phyloP scores from a whole-genome alignment of 2,797 vertebrate genomes.

The Amniataba percoides region DNA sequence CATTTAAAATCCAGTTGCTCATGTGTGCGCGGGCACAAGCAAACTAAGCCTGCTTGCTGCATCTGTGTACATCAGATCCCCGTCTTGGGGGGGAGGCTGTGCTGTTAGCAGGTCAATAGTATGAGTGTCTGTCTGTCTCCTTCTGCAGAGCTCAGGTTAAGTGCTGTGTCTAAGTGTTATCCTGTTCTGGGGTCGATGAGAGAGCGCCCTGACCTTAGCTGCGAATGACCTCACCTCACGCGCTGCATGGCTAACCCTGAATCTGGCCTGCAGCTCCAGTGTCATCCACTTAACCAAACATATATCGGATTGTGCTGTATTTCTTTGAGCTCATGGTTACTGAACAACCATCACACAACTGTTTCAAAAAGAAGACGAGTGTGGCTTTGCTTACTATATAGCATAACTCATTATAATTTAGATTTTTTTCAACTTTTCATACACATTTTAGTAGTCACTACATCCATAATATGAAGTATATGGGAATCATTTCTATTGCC shows the following conservation, averaged over 20 bases:
- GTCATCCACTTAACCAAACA: not conserved
- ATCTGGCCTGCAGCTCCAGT: not conserved
- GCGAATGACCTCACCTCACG: conserved; percentile 57
- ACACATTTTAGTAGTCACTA: conserved; percentile 40
- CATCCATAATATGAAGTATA: conserved; percentile 43
- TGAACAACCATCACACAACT: not conserved
- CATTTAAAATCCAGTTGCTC: conserved; percentile 5
- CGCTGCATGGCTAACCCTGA: conserved; percentile 38
- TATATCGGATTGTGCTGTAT: not conserved
- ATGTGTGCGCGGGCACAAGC: conserved; percentile 16
- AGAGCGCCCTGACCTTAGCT: conserved; percentile 67
- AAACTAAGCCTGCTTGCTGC: conserved; percentile 40
- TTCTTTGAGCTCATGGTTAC: not conserved
- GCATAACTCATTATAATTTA: not conserved
- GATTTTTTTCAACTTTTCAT: not conserved
- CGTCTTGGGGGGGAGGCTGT: conserved; percentile 65
- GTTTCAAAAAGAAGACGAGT: not conserved
- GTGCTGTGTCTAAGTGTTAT: conserved; percentile 74
- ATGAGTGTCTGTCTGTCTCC: conserved; percentile 74
- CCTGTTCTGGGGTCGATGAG: conserved; percentile 75
- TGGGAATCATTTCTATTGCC: conserved; percentile 48
- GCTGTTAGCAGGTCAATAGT: conserved; percentile 81
- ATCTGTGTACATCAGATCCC: conserved; percentile 47
- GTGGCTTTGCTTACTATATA: not conserved
- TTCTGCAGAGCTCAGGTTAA: conserved; percentile 70